Percentiles rank a stretch among this genome's conserved stretches.
Evolutionary conservation across 2,113 vertebrate genomes (phyloP).

Genomic region (Protobothrops mucrosquamatus): DNA sequence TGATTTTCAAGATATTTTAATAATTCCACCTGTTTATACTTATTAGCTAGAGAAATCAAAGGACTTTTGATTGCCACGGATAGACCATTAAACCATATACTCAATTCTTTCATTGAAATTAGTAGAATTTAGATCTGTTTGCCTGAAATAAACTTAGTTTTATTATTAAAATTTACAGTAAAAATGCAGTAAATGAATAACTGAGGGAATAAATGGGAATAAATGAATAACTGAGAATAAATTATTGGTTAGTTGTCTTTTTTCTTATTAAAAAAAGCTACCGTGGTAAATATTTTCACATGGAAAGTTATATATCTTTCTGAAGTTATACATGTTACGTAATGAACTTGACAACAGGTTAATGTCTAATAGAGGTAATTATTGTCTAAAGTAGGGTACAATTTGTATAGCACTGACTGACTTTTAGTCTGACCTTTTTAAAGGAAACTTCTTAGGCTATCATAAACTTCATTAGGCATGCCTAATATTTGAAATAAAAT

Average conservation of each 20-base stretch:
- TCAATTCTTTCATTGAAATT: neutral
- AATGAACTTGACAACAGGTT: conserved; percentile 64
- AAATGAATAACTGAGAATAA: neutral
- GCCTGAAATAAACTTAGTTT: neutral
- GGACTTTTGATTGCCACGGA: neutral
- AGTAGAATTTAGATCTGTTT: neutral
- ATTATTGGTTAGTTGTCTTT: neutral
- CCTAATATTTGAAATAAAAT: conserved; percentile 72
- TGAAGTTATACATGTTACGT: conserved; percentile 58
- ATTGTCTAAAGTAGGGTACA: conserved; percentile 63
- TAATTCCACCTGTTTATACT: neutral
- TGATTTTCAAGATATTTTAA: neutral
- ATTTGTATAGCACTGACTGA: conserved; percentile 73
- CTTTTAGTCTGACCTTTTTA: conserved; percentile 70
- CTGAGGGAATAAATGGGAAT: neutral
- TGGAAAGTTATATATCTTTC: conserved; percentile 43
- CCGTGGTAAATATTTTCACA: conserved; percentile 32
- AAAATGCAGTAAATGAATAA: neutral
- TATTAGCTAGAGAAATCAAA: neutral
- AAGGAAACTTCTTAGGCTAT: conserved; percentile 70
- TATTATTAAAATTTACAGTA: neutral
- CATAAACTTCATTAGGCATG: conserved; percentile 73
- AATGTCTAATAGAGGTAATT: conserved; percentile 71
- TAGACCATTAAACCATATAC: neutral
- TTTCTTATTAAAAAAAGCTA: conserved; percentile 2